phyloP scores from a whole-genome alignment of 1,140 invertebrate genomes.

The Anastrepha ludens region DNA sequence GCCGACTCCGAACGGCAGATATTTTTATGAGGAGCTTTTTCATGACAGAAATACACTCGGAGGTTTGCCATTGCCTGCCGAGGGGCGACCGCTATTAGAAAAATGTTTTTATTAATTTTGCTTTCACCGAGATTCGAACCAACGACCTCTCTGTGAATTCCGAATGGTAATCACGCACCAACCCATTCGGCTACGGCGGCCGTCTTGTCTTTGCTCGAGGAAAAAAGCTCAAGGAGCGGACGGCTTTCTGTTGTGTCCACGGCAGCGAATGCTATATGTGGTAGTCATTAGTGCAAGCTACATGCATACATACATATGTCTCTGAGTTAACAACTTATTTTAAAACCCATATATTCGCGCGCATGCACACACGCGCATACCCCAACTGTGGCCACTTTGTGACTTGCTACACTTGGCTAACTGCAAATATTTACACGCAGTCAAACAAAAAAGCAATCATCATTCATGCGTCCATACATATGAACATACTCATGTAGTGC shows the following conservation, averaged over 20 bases:
- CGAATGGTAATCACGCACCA: no score
- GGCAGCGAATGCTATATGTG: background rate
- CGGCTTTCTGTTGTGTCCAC: background rate
- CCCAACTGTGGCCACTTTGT: background rate
- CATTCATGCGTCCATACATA: background rate
- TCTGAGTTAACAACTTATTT: background rate
- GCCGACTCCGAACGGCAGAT: no score
- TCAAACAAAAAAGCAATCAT: background rate
- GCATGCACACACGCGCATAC: background rate
- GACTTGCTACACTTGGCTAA: slow-evolving; percentile 3
- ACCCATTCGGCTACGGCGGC: no score
- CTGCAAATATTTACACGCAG: slow-evolving; percentile 32
- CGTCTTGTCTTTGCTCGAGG: no score
- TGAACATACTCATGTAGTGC: background rate
- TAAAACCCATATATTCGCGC: background rate
- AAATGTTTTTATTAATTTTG: no score
- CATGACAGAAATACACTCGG: no score
- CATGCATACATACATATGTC: background rate
- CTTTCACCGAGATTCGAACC: no score
- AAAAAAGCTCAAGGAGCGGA: no score
- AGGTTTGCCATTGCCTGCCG: no score
- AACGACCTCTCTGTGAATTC: no score
- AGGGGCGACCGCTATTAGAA: no score
- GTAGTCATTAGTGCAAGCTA: background rate
- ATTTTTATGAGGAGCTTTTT: no score